These are phyloP conservation scores for Ceramica pisi DNA, from an alignment of 2,888 invertebrate species.

Conservation along the genomic window DNA sequence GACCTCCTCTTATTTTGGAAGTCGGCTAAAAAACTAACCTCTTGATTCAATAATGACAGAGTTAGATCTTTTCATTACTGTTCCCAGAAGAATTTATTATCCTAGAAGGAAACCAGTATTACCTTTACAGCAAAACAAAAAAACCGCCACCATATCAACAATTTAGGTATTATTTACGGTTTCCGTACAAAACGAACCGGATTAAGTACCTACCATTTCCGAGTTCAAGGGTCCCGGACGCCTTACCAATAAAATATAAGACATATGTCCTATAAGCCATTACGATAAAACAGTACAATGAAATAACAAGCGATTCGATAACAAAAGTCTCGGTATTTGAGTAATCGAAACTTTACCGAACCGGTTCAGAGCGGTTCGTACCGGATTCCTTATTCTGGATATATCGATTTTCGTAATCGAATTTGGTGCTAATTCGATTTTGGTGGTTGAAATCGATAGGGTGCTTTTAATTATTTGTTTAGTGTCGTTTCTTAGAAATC, in stretches of 20 bases:
- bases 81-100: not conserved
- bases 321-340: slow-evolving; percentile 69
- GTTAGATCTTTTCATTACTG: not conserved
- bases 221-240: slow-evolving; percentile 45
- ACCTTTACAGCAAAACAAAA: slow-evolving; percentile 27
- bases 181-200: slow-evolving; percentile 25
- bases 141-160: slow-evolving; percentile 14
- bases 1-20: too few species aligned
- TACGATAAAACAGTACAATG: slow-evolving; percentile 68
- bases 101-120: slow-evolving; percentile 13
- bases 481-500: too few species aligned
- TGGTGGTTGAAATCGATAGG: not conserved
- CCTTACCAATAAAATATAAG: slow-evolving; percentile 59
- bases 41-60: not conserved
- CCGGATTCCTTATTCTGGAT: slow-evolving; percentile 49
- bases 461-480: not conserved
- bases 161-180: slow-evolving; percentile 40
- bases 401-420: slow-evolving; percentile 29
- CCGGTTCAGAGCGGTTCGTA: slow-evolving; percentile 55
- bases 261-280: slow-evolving; percentile 57
- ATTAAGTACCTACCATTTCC: slow-evolving; percentile 39
- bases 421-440: slow-evolving; percentile 13
- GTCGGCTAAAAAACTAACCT: not conserved
- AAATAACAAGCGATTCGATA: slow-evolving; percentile 66
- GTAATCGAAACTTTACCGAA: slow-evolving; percentile 68